Conservation (phyloP, 2,113 vertebrate species). For the Larimichthys polyactis region DNA sequence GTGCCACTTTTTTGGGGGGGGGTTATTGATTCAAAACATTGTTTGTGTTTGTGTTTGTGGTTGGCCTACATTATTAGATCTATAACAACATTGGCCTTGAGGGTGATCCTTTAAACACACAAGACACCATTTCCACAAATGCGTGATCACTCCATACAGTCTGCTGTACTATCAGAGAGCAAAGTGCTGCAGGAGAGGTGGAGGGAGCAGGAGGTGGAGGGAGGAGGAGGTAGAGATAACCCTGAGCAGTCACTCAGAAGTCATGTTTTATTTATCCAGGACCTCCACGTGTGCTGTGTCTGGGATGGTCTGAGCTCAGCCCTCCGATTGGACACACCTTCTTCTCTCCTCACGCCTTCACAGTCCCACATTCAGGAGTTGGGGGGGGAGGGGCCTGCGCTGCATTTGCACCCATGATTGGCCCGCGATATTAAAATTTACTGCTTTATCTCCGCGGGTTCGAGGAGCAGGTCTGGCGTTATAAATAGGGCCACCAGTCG, state of each 20-base stretch:
- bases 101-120: conserved; percentile 15
- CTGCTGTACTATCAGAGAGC: conserved; percentile 46
- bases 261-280: conserved; percentile 60
- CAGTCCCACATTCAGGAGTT: conserved; percentile 13
- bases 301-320: conserved; percentile 72
- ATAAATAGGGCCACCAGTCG: conserved; percentile 71
- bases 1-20: background rate
- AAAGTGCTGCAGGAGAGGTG: conserved; percentile 45
- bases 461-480: conserved; percentile 57
- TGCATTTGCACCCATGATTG: conserved; percentile 71
- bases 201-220: background rate
- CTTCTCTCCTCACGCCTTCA: conserved; percentile 47
- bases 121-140: conserved; percentile 22
- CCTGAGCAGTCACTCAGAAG: conserved; percentile 3
- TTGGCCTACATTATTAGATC: conserved; percentile 3
- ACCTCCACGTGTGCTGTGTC: conserved; percentile 70
- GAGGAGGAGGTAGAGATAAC: conserved; percentile 32
- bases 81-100: conserved; percentile 43
- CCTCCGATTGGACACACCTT: conserved; percentile 86
- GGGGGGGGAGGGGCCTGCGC: conserved; percentile 61
- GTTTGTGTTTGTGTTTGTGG: conserved; percentile 5
- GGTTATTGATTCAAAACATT: conserved; percentile 1
- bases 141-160: conserved; percentile 21
- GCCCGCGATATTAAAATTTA: conserved; percentile 48
- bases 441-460: conserved; percentile 63